A percentile compares a stretch with the other conserved stretches of the same genome.
phyloP scores from a whole-genome alignment of 2,113 vertebrate genomes.

The Galbula dea region DNA sequence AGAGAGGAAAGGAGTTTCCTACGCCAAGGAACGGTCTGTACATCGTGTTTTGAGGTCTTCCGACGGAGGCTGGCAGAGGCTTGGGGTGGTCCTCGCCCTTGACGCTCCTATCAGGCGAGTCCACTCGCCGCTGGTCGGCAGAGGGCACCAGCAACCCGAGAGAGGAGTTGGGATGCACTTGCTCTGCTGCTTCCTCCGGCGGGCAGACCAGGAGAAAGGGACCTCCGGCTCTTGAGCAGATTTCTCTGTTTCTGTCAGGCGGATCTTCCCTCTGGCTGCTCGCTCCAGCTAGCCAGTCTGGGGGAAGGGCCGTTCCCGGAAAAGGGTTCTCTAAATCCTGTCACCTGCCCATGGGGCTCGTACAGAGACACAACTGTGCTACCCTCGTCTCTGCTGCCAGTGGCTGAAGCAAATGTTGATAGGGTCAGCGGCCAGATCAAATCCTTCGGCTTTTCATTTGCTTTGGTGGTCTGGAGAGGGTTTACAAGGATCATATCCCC shows the following conservation, averaged over 20 bases:
- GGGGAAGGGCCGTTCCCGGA: background rate
- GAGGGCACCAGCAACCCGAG: constrained; percentile 26
- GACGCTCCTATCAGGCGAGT: background rate
- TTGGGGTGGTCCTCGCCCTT: background rate
- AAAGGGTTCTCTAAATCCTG: background rate
- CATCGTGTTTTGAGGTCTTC: background rate
- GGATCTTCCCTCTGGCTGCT: background rate
- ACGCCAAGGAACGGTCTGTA: fast-evolving
- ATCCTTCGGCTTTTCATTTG: background rate
- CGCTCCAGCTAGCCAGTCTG: background rate
- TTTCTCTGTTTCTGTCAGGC: background rate
- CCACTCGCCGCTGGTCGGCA: background rate
- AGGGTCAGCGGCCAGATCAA: background rate
- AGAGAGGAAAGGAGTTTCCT: background rate
- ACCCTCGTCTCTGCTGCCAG: fast-evolving
- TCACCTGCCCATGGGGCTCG: fast-evolving
- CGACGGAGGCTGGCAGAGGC: background rate
- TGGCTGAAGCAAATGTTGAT: background rate
- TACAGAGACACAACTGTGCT: fast-evolving
- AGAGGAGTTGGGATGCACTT: background rate
- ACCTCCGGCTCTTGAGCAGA: no score
- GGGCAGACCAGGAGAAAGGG: background rate
- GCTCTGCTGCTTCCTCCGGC: fast-evolving
- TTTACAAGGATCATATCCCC: background rate
- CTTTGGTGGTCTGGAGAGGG: background rate